phyloP scores from a whole-genome alignment of 2,797 vertebrate genomes.

The Anas acuta region DNA sequence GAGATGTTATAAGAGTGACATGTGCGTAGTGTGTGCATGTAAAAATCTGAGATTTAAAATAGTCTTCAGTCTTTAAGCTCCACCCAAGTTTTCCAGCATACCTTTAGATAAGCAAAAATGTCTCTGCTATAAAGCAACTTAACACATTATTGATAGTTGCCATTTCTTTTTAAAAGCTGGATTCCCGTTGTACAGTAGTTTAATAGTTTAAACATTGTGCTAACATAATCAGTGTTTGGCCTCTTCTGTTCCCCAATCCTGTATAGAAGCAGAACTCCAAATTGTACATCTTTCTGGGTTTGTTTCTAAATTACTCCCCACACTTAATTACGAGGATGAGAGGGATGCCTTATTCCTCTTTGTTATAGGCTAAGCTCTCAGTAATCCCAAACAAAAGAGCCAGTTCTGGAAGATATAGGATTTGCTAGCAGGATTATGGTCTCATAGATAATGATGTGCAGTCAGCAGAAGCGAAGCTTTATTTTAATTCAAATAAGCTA shows the following conservation, averaged over 20 bases:
- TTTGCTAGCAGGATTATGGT: conserved; percentile 93
- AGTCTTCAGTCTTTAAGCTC: not conserved
- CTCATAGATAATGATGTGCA: conserved; percentile 94
- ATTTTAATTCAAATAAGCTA: conserved; percentile 99
- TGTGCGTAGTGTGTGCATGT: not conserved
- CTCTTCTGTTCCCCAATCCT: conserved; percentile 75
- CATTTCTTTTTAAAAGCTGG: conserved; percentile 75
- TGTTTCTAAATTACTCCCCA: conserved; percentile 98
- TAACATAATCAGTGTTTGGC: conserved; percentile 79
- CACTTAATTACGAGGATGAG: conserved; percentile 99
- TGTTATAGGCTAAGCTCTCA: conserved; percentile 98
- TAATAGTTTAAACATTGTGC: conserved; percentile 80
- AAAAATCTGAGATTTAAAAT: not conserved
- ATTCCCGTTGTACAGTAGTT: conserved; percentile 76
- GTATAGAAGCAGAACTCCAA: conserved; percentile 82
- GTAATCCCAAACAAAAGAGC: conserved; percentile 99
- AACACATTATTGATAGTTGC: conserved; percentile 68
- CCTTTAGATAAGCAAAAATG: conserved; percentile 72
- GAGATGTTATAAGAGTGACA: not conserved
- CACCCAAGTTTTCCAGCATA: conserved; percentile 58
- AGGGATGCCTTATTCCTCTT: conserved; percentile 98
- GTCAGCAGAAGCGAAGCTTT: conserved; percentile 93
- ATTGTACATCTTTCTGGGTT: conserved; percentile 86
- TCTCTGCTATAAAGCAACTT: conserved; percentile 48
- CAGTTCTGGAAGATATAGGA: conserved; percentile 93